A percentile compares a stretch with the other conserved stretches of the same genome.
phyloP scores from a whole-genome alignment of 1,140 invertebrate species.

The Drosophila rhopaloa region DNA sequence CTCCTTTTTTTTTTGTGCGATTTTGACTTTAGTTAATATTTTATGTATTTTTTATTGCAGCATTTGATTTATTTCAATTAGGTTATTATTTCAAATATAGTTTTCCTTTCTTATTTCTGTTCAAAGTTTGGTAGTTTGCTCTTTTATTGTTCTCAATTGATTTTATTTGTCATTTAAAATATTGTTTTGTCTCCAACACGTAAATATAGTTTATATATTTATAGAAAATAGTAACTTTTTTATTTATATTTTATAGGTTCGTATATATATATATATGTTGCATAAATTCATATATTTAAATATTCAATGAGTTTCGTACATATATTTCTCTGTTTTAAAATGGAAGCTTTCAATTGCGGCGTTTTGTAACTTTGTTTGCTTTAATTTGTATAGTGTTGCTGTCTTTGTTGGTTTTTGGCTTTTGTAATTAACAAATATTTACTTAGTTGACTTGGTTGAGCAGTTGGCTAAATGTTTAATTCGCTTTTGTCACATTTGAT shows the following conservation, averaged over 20 bases:
- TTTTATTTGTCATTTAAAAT: conserved; percentile 11
- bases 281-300: conserved; percentile 48
- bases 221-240: conserved; percentile 68
- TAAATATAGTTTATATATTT: conserved; percentile 20
- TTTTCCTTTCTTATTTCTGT: background rate
- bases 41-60: conserved; percentile 2
- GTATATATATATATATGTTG: conserved; percentile 61
- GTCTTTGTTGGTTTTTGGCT: conserved; percentile 27
- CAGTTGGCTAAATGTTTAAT: conserved; percentile 32
- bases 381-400: conserved; percentile 61
- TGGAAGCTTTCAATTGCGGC: conserved; percentile 82
- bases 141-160: background rate
- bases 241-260: conserved; percentile 38
- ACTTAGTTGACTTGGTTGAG: conserved; percentile 34
- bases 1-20: background rate
- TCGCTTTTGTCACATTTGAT: conserved; percentile 37
- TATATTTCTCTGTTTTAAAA: conserved; percentile 58
- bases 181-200: conserved; percentile 1
- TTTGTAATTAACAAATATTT: conserved; percentile 65
- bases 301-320: conserved; percentile 31
- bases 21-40: background rate
- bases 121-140: background rate
- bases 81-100: too few species aligned
- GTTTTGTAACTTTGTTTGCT: conserved; percentile 79
- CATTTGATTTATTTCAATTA: background rate